phyloP scores from a whole-genome alignment of 2,888 invertebrate genomes.

The Nudaria mundana region DNA sequence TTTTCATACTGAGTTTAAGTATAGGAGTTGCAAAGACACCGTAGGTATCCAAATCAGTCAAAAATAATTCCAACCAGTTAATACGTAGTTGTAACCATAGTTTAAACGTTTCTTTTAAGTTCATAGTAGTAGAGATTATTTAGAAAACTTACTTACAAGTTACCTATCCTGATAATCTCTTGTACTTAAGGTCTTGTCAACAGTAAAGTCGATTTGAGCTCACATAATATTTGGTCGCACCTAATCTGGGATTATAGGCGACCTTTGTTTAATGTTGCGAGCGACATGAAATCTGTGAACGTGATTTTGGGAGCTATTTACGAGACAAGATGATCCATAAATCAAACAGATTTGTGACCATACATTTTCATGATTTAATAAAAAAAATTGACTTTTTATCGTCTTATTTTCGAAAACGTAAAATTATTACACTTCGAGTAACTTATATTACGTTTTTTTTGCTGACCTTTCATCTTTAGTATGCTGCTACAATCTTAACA shows the following conservation, averaged over 20 bases:
- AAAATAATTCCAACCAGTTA: too few species aligned
- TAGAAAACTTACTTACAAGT: background rate
- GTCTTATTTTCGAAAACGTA: too few species aligned
- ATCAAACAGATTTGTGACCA: background rate
- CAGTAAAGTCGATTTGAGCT: slow-evolving; percentile 8
- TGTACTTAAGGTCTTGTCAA: slow-evolving; percentile 6
- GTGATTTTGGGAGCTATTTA: slow-evolving; percentile 13
- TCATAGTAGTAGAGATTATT: background rate
- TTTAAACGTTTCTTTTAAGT: background rate
- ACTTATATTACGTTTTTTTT: too few species aligned
- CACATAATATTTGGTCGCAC: slow-evolving; percentile 3
- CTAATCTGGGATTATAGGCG: slow-evolving; percentile 21
- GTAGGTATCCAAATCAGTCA: too few species aligned
- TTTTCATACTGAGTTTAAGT: too few species aligned
- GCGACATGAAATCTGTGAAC: slow-evolving; percentile 7
- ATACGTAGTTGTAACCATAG: too few species aligned
- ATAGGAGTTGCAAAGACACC: too few species aligned
- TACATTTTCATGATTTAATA: too few species aligned
- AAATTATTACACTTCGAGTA: too few species aligned
- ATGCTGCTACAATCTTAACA: too few species aligned
- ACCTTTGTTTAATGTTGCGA: slow-evolving; percentile 20
- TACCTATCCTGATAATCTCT: slow-evolving; percentile 4
- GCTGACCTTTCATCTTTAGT: too few species aligned
- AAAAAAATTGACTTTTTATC: too few species aligned
- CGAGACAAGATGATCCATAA: slow-evolving; percentile 6